Conservation (phyloP, 1,140 invertebrate species). For the Heliconius hewitsoni region DNA sequence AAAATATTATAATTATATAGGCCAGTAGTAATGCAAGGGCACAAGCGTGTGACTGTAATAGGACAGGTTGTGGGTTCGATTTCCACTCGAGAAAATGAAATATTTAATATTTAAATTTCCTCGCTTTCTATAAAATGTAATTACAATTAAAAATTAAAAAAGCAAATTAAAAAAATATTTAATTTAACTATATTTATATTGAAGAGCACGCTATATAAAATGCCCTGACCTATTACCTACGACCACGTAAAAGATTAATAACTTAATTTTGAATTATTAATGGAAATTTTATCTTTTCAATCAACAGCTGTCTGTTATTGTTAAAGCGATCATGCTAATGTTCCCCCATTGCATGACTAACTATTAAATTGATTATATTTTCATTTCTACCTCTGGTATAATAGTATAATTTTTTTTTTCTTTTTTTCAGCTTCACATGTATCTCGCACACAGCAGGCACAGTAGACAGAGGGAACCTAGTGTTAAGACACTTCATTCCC, state of each 20-base stretch:
- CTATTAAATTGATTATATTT: background rate
- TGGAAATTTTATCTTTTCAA: conserved; percentile 9
- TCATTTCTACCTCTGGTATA: background rate
- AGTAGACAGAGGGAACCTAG: too few relatives aligned
- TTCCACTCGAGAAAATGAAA: too few relatives aligned
- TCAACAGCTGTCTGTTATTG: conserved; percentile 9
- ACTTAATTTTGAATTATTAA: conserved; percentile 5
- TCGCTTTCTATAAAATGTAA: background rate
- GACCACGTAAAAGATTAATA: background rate
- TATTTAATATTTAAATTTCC: too few relatives aligned
- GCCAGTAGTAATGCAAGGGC: too few relatives aligned
- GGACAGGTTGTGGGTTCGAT: too few relatives aligned
- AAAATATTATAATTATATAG: too few relatives aligned
- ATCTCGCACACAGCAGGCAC: too few relatives aligned
- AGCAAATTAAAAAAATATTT: too few relatives aligned
- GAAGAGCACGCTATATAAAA: background rate
- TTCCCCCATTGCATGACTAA: background rate
- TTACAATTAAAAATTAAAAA: background rate
- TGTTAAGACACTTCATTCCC: too few relatives aligned
- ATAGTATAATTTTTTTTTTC: background rate
- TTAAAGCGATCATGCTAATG: background rate
- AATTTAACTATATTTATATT: background rate
- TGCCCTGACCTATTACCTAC: background rate
- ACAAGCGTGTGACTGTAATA: too few relatives aligned
- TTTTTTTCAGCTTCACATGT: too few relatives aligned